Conservation (phyloP, 2,888 invertebrate species). For the Stegana nigrithorax region DNA sequence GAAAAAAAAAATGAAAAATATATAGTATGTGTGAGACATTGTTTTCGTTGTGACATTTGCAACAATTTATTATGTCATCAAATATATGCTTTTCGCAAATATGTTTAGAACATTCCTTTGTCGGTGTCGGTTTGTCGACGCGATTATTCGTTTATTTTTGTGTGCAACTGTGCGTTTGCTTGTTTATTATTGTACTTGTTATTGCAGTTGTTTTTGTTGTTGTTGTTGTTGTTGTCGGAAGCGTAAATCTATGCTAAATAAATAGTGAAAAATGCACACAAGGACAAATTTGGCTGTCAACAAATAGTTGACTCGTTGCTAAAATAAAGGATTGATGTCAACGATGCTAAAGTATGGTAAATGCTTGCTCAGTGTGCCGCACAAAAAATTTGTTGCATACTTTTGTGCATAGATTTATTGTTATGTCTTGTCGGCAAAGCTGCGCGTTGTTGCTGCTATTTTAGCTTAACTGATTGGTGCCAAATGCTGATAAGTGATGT, state of each 20-base stretch:
- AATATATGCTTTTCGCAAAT: constrained; percentile 35
- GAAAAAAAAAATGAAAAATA: constrained; percentile 16
- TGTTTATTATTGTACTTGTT: too few relatives aligned
- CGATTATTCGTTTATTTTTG: neutral
- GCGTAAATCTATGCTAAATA: constrained; percentile 8
- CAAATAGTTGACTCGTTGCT: constrained; percentile 9
- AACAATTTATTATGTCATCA: constrained; percentile 60
- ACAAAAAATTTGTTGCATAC: constrained; percentile 7
- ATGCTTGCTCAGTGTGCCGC: neutral
- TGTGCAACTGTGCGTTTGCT: too few relatives aligned
- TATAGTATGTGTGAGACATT: constrained; percentile 26
- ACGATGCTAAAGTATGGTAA: neutral
- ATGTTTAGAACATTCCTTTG: constrained; percentile 12
- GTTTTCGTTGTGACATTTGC: constrained; percentile 44
- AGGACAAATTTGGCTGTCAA: constrained; percentile 15
- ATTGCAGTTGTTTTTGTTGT: too few relatives aligned
- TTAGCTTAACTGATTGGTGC: too few relatives aligned
- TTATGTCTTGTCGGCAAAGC: neutral
- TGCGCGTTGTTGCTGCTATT: too few relatives aligned
- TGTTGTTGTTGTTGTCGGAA: too few relatives aligned
- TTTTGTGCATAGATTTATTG: constrained; percentile 1
- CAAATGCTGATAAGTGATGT: too few relatives aligned
- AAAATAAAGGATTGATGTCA: constrained; percentile 17
- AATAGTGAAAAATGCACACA: constrained; percentile 17
- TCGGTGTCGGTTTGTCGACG: neutral